These are phyloP conservation scores for Siderastrea radians DNA, from an alignment of 92 coral and sea anemone genomes.

Conservation along the genomic window DNA sequence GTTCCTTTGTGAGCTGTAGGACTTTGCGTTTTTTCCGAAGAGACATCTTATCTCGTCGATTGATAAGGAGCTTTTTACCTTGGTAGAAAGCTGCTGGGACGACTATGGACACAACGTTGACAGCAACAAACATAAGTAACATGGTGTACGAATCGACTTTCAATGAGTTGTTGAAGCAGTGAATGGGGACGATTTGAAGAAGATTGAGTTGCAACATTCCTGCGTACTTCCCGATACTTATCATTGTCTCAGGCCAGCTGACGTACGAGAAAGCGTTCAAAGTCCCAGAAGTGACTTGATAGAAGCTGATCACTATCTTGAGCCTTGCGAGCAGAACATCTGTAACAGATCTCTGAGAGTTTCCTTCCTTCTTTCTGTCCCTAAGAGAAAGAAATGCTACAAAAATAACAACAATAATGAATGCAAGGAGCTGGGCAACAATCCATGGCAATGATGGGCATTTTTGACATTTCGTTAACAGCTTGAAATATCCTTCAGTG, in stretches of 20 bases:
- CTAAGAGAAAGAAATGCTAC: slow-evolving; percentile 12
- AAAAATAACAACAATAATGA: slow-evolving; percentile 8
- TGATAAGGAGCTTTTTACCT: neutral
- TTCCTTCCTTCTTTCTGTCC: slow-evolving; percentile 13
- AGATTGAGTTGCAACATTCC: slow-evolving; percentile 58
- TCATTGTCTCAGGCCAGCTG: slow-evolving; percentile 52
- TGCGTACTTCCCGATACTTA: slow-evolving; percentile 19
- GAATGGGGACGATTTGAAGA: slow-evolving; percentile 40
- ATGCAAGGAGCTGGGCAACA: slow-evolving; percentile 19
- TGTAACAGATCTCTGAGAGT: slow-evolving; percentile 1
- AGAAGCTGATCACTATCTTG: slow-evolving; percentile 65
- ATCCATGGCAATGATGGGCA: slow-evolving; percentile 63
- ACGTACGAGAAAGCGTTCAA: slow-evolving; percentile 53
- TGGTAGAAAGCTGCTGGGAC: neutral
- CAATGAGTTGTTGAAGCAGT: slow-evolving; percentile 39
- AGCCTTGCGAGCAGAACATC: slow-evolving; percentile 55
- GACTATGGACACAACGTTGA: slow-evolving; percentile 12
- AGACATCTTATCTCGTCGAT: neutral
- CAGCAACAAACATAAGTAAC: slow-evolving; percentile 4
- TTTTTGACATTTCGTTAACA: slow-evolving; percentile 40
- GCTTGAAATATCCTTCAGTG: slow-evolving; percentile 8
- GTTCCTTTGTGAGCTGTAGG: slow-evolving; percentile 21
- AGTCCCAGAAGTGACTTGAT: slow-evolving; percentile 56
- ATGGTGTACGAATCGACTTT: slow-evolving; percentile 34
- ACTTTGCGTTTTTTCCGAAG: neutral